phyloP scores from a whole-genome alignment of 2,797 vertebrate genomes.

The Pipistrellus nathusii region DNA sequence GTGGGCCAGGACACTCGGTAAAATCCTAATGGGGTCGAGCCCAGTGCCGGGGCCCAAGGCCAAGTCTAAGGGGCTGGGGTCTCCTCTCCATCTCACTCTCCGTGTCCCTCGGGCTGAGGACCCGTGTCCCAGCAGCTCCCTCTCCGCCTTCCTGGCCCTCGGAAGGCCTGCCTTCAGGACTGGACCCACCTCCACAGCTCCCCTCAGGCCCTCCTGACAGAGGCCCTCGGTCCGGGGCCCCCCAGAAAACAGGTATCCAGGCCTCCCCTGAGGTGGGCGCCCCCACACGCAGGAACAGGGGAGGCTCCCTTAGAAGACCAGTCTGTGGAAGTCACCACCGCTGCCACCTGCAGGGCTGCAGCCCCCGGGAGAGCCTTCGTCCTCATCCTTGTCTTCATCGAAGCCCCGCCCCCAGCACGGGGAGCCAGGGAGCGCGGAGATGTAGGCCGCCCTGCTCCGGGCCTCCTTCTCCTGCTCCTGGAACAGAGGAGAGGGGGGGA shows the following conservation, averaged over 20 bases:
- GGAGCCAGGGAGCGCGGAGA: constrained; percentile 86
- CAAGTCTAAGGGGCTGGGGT: background rate
- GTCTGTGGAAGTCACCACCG: constrained; percentile 87
- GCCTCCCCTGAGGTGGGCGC: background rate
- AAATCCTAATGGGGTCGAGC: background rate
- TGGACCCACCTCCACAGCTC: background rate
- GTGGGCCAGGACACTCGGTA: constrained; percentile 58
- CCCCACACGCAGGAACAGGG: background rate
- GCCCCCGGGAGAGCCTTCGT: constrained; percentile 85
- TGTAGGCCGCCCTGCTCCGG: constrained; percentile 87
- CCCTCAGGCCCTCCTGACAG: background rate
- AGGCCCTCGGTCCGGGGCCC: background rate
- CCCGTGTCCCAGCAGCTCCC: background rate
- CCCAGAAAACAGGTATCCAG: background rate
- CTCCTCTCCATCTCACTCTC: background rate
- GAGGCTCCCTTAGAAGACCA: constrained; percentile 86
- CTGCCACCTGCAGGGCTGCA: constrained; percentile 84
- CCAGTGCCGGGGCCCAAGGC: background rate
- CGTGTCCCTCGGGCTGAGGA: background rate
- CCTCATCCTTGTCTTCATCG: constrained; percentile 89
- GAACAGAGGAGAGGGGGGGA: background rate
- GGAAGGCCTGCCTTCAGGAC: background rate
- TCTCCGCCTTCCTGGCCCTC: background rate
- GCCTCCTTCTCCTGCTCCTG: constrained; percentile 92
- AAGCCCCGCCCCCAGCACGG: constrained; percentile 89